Base-by-base conservation (phyloP, 1,140 invertebrate genomes). In the Conus betulinus region DNA sequence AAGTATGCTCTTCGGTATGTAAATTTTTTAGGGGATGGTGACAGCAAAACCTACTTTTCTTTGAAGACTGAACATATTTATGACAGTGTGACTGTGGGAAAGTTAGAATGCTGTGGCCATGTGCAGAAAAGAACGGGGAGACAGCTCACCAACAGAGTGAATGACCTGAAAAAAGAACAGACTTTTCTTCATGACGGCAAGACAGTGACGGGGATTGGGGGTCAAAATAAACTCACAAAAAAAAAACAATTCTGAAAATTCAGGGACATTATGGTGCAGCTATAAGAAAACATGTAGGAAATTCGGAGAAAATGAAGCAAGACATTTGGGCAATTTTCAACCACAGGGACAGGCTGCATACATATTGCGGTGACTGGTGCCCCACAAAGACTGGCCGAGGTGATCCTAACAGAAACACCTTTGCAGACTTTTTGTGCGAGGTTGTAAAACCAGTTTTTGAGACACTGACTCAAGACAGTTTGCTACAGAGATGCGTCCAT, bases 211-310 rank as follows among this genome's bases (percentile, higher is more conserved):
- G 74, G 74, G 7, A 76, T 3, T 76, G 74, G 74, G 23, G 74
- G 74, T n/a, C 23, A 76, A 20, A 27, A 27, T 23, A 27, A 27
- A n/a, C 74, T 76, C 8, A 76, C 74, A 25, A 76, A 76, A 76
- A n/a, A n/a, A n/a, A 76, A 76, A 0, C 74, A 10, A 76, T 76
- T 20, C 74, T 76, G 74, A 4, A 17, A 25, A 89, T 87, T 27
- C 88, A 89, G 57, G 85, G 88, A 20, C 88, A 89, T 82, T 89
- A 87, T 89, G 88, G 85, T 25, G 88, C 55, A 23, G 85, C 88
- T 39, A 87, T 89, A 20, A 79, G 88, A 25, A n/a, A 81, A 13
- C 6, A 89, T 63, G 5, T 5, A 27, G 84, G 84, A 6, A 74
- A 89, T 81, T 55, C 86, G 15, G 57, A 60, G 7, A 60, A 85